Evolutionary conservation across 2,888 invertebrate species (phyloP), one percentile per base, ranked within the genome.

Genomic region (Melipona bicolor): DNA sequence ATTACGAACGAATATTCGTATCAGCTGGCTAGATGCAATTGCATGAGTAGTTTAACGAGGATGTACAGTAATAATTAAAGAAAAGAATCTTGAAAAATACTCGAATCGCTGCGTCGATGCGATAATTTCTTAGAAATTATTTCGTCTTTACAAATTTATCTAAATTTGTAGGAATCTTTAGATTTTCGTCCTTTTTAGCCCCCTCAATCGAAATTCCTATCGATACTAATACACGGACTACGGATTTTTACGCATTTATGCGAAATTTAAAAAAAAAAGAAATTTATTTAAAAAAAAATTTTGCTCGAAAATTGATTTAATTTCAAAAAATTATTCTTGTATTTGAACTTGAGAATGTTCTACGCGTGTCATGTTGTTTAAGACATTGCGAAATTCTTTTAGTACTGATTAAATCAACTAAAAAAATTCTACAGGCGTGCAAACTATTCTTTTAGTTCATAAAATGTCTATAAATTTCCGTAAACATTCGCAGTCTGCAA

Each of bases 171-270:
- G 54, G 24, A 17, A 27, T 27, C 61, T 17, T 21, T 32, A 19
- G 24, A 67, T 21, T 15, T 54, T 54, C 24, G 13, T 32, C 32
- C 21, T 54, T 70, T 24, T 56, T 61, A 73, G 79, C 77, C n/a
- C 27, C 36, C 52, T 56, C 54, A 74, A 67, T 72, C 76, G 72
- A 73, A 70, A 82, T 68, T 82, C 71, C 68, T 77, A 70, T 68
- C 54, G 27, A 73, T 74, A 72, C 50, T 64, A 19, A 54, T 70
- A 61, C 24, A 27, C 17, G 24, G 17, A 61, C 24, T 59, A n/a
- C 13, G n/a, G n/a, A n/a, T 59, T 59, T 59, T 59, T 24, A 15
- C 13, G 56, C 56, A n/a, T 59, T 59, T n/a, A n/a, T 59, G n/a
- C 5, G 56, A 59, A 15, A 59, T 59, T 59, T 15, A 59, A n/a